Base-by-base conservation (phyloP, 1,140 invertebrate species). In the Phymorhynchus buccinoides region DNA sequence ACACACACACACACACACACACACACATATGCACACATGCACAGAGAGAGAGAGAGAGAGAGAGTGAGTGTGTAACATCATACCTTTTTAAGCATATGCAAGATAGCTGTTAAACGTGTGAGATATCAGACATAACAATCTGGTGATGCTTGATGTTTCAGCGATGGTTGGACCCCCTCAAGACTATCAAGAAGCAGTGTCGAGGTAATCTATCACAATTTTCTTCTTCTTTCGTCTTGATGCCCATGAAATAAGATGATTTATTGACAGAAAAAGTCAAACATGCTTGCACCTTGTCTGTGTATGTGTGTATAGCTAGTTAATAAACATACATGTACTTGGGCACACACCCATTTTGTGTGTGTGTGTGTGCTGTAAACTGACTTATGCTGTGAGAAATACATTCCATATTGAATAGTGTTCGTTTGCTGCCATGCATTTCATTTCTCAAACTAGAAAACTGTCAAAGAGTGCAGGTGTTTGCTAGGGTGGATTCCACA, bases 131-230 rank as follows among this genome's bases (percentile, higher is more conserved):
- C 22, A 62, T 27, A 62, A 14, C 56, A 62, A 62, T 0, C 6
- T 27, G n/a, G 18, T 62, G 12, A 1, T 62, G 14, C 22, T 62
- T 62, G 56, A 27, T 62, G 56, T 92, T 90, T 37, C 93, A 95
- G 95, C 98, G 99, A 94, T 99, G 99, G 99, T 94, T 99, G 41
- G 99, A 99, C 95, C 98, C 98, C 44, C 97, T 98, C 18, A 99
- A 99, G 94, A 96, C 97, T 37, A 96, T 99, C 84, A 99, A 98
- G 93, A 99, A 99, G 93, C 99, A 99, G 95, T 97, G 99, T 44
- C 98, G 99, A 96, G 99, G 97, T 97, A 94, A 95, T 95, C 80
- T 68, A 32, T 78, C 68, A 32, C 32, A 41, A 9, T 32, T 37
- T 68, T 71, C 84, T 30, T n/a, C 16, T 66, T 83, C 66, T 32